Percentiles rank a stretch among this genome's conserved stretches.
Evolutionary conservation across 2,113 vertebrate genomes (phyloP).

Genomic region (Bubo scandiacus): DNA sequence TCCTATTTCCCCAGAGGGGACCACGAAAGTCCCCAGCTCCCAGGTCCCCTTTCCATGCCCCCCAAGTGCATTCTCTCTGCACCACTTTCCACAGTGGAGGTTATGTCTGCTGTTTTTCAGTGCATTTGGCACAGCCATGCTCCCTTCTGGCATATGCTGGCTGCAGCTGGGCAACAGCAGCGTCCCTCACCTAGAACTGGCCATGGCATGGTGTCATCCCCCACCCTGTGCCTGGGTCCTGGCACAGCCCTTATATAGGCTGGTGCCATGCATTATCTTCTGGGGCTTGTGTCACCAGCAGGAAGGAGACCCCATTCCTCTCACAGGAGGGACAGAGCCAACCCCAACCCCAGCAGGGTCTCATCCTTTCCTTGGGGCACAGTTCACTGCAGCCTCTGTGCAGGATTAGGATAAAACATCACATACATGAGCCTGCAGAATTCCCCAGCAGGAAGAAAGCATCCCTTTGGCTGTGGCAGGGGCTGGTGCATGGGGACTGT

Average conservation of each 20-base stretch:
- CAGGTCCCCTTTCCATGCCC: not conserved
- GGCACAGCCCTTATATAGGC: not conserved
- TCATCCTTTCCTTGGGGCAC: not conserved
- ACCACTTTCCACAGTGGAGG: not conserved
- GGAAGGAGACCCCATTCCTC: not conserved
- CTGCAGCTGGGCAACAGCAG: not conserved
- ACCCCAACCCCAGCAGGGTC: not conserved
- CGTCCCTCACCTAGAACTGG: not conserved
- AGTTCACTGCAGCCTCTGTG: not conserved
- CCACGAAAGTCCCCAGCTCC: not conserved
- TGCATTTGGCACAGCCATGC: accelerated
- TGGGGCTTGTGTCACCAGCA: not conserved
- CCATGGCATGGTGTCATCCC: not conserved
- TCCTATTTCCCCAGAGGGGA: not conserved
- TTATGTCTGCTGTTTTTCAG: accelerated
- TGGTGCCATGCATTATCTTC: not conserved
- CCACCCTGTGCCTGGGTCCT: not conserved
- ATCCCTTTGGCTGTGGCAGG: not conserved
- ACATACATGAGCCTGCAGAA: not conserved
- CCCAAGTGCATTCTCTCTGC: not conserved
- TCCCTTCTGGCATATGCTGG: not conserved
- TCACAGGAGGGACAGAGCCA: not conserved
- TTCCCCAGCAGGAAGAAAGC: not conserved
- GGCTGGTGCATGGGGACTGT: accelerated
- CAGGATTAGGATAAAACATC: not conserved